Evolutionary conservation across 1,140 invertebrate genomes (phyloP), one percentile per base, ranked within the genome.

Genomic region (Brachionus koreanus): DNA sequence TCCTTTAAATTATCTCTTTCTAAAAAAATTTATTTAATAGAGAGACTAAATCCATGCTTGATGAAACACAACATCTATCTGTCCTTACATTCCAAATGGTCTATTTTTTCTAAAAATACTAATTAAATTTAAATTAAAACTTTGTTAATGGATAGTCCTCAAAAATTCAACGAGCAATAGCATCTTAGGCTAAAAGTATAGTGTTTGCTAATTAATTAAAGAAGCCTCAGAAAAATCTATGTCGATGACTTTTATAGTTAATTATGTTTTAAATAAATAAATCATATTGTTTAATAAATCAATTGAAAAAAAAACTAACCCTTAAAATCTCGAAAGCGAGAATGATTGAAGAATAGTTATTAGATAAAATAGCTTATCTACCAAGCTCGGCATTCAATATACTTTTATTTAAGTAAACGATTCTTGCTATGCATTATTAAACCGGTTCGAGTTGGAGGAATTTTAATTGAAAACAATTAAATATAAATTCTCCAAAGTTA

Each of bases 381-480:
- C 6, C 7, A 52, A 19, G 16, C 49, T 52, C n/a, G 16, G 49
- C 19, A 52, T 16, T 16, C 49, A 52, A 52, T 52, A 5, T 52
- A 16, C 49, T 52, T 19, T 52, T 16, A 23, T 57, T 57, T 57
- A 57, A 19, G 49, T 19, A 57, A 57, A 57, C 49, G 49, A 57
- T 57, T 57, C 49, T 57, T 57, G 49, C 49, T 19, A 57, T 57
- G 49, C 49, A 57, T 57, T 57, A 57, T 16, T 57, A 57, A 57
- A 57, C 49, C 49, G 49, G 49, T 57, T 57, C 16, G 49, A 23
- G 16, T 19, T 16, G 19, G 49, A 57, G 49, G 63, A 65, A 65
- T 65, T 65, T 65, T 65, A 65, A 65, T 65, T 65, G 63, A 65
- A 65, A 65, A 33, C 63, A 65, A 65, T 65, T 65, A 65, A 33